phyloP scores from a whole-genome alignment of 2,888 invertebrate genomes.

The Netelia fuscicornis region DNA sequence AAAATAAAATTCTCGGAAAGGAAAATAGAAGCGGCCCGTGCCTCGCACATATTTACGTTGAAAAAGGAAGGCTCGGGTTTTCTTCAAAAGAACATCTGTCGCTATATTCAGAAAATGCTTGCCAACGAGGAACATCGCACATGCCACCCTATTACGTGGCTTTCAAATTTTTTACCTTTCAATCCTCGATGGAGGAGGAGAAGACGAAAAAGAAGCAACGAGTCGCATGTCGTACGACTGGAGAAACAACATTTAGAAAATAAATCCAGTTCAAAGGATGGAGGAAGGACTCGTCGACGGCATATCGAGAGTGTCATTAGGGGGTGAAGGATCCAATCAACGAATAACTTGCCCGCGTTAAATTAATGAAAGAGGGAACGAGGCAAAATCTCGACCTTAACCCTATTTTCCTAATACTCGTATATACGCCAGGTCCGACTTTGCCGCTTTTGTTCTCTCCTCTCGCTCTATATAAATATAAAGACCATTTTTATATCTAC shows the following conservation, averaged over 20 bases:
- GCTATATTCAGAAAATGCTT: constrained; percentile 49
- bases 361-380: too few relatives aligned
- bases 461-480: too few relatives aligned
- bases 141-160: constrained; percentile 41
- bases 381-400: too few relatives aligned
- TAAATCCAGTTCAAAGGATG: constrained; percentile 73
- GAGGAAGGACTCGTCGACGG: neutral
- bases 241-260: constrained; percentile 79
- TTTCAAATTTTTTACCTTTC: constrained; percentile 51
- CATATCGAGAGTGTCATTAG: neutral
- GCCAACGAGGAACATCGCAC: constrained; percentile 14
- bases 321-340: too few relatives aligned
- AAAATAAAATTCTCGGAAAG: neutral
- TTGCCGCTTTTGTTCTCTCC: too few relatives aligned
- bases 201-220: neutral
- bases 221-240: constrained; percentile 16
- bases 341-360: too few relatives aligned
- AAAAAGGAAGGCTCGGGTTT: constrained; percentile 61
- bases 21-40: constrained; percentile 12
- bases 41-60: constrained; percentile 45
- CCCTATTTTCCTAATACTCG: too few relatives aligned
- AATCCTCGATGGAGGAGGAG: neutral
- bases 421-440: too few relatives aligned
- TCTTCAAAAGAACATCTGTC: constrained; percentile 67
- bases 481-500: too few relatives aligned